Base-by-base conservation (phyloP, 1,140 invertebrate species). In the Hermatobates lingyangjiaoensis region DNA sequence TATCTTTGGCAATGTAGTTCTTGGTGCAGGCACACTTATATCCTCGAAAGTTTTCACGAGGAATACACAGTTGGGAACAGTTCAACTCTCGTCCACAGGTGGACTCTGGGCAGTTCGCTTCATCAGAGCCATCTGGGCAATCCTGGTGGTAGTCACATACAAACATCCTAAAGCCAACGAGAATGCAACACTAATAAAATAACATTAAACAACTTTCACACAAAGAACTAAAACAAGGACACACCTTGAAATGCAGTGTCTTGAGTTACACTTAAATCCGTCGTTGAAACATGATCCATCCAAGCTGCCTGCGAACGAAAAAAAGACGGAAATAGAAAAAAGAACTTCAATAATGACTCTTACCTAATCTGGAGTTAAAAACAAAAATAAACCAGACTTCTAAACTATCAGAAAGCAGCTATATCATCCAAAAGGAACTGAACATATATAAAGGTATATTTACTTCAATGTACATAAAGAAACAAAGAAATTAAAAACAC, bases 41-140 rank as follows among this genome's bases (percentile, higher is more conserved):
- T 14, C 53, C 40, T 28, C 44, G 18, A 45, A 18, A 24, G 15
- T 18, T 21, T 45, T 44, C 42, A 25, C 46, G 38, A 28, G 14
- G 39, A 28, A 44, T 38, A 64, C 47, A 52, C 27, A 52, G 27
- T 44, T 54, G 50, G 27, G 52, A 48, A 38, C 52, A 52, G 34
- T 21, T 53, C 10, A 23, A 39, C 15, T 28, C 25, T 1, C 40
- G 27, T 14, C 46, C 45, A 26, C 56, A 57, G 10, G 40, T 27
- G 3, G 21, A 23, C 15, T 38, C 50, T 40, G 57, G 66, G 59
- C 77, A 80, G 53, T 71, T 68, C 12, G 61, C 51, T 59, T 79
- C 76, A 62, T 79, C 77, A 2, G 68, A 71, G n/a, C 68, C 68
- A 61, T 80, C 75, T 2, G 66, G 59, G 61, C 79, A 81, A 60